A percentile compares a stretch with the other conserved stretches of the same genome.
phyloP scores from a whole-genome alignment of 2,797 vertebrate species.

The Crossoptilon crossoptilon region DNA sequence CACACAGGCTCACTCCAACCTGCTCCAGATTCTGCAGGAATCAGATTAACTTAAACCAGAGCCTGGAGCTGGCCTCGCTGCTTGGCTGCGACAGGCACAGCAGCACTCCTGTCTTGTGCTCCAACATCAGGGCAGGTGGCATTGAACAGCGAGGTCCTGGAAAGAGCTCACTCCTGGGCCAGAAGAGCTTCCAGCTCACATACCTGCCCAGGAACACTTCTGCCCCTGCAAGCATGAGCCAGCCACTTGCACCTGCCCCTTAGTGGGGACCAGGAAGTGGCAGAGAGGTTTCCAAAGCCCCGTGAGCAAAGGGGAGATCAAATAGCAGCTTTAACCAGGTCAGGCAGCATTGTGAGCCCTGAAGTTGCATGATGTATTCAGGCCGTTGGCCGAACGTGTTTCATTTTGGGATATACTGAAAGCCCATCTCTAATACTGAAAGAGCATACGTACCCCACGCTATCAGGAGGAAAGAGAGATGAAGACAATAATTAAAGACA shows the following conservation, averaged over 20 bases:
- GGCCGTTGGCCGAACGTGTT: not conserved
- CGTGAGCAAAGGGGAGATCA: not conserved
- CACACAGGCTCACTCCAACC: too few relatives aligned
- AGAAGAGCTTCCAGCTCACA: not conserved
- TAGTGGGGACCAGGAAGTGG: not conserved
- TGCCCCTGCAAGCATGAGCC: not conserved
- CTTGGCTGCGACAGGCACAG: not conserved
- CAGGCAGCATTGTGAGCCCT: not conserved
- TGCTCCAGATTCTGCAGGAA: not conserved
- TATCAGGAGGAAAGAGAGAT: not conserved
- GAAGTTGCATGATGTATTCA: fast-evolving
- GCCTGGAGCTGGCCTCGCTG: not conserved
- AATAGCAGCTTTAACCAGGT: not conserved
- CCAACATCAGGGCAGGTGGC: not conserved
- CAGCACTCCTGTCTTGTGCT: not conserved
- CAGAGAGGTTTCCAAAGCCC: not conserved
- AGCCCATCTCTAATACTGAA: not conserved
- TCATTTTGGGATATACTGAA: not conserved
- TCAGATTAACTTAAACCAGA: not conserved
- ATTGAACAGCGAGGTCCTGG: not conserved
- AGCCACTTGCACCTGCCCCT: not conserved
- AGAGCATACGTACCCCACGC: fast-evolving
- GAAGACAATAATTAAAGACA: not conserved
- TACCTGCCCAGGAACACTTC: not conserved
- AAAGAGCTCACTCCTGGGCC: not conserved